Conservation (phyloP, 2,888 invertebrate species). For the Apamea monoglypha region DNA sequence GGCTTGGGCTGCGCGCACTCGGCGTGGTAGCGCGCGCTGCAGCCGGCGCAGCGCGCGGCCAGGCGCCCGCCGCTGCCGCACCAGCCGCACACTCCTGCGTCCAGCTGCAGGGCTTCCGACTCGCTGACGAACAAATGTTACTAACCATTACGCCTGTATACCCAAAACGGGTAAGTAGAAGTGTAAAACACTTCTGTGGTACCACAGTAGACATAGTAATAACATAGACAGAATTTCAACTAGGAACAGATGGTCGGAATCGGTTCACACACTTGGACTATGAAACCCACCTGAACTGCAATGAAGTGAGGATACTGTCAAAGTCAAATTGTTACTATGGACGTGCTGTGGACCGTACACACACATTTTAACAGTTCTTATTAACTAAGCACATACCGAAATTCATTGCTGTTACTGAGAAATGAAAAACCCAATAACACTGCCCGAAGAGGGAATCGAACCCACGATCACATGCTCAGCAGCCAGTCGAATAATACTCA, state of each 20-base stretch:
- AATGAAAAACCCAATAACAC: too few relatives aligned
- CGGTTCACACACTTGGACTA: too few relatives aligned
- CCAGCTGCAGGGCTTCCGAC: constrained; percentile 67
- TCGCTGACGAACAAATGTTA: constrained; percentile 41
- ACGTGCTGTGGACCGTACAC: too few relatives aligned
- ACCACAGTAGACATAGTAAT: background rate
- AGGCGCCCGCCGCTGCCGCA: constrained; percentile 93
- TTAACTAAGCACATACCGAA: too few relatives aligned
- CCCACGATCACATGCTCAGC: too few relatives aligned
- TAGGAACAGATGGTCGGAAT: background rate
- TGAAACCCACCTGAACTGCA: too few relatives aligned
- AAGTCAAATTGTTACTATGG: too few relatives aligned
- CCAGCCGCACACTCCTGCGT: constrained; percentile 88
- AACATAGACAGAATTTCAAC: background rate
- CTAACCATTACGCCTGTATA: background rate
- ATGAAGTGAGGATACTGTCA: too few relatives aligned
- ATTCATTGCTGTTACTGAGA: too few relatives aligned
- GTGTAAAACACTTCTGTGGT: background rate
- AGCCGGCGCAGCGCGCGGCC: constrained; percentile 90
- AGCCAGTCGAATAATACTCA: too few relatives aligned
- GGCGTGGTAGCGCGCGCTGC: constrained; percentile 92
- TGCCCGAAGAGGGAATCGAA: too few relatives aligned
- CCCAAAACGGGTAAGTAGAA: background rate
- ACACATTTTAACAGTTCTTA: too few relatives aligned
- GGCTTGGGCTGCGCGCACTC: constrained; percentile 92